Percentiles rank a stretch among this genome's conserved stretches.
Evolutionary conservation across 2,113 vertebrate species (phyloP).

Genomic region (Daubentonia madagascariensis): DNA sequence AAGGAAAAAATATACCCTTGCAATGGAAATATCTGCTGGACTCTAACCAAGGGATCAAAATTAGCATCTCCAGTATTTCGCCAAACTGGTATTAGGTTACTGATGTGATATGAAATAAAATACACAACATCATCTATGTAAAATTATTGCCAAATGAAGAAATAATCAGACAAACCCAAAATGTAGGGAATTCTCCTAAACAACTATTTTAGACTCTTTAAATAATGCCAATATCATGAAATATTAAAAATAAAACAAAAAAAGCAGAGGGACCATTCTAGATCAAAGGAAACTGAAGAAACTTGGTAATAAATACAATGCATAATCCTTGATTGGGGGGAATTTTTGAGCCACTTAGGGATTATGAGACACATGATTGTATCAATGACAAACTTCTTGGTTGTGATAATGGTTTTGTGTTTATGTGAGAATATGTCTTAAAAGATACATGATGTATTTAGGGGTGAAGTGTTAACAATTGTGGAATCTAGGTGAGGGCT

Average conservation of each 20-base stretch:
- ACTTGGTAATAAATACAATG: not conserved
- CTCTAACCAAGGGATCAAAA: not conserved
- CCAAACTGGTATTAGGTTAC: not conserved
- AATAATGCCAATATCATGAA: not conserved
- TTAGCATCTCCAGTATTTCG: not conserved
- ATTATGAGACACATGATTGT: not conserved
- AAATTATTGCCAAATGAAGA: not conserved
- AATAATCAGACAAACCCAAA: not conserved
- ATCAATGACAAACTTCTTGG: not conserved
- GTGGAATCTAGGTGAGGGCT: not conserved
- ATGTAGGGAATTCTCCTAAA: not conserved
- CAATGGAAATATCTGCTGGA: not conserved
- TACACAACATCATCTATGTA: not conserved
- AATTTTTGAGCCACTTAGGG: not conserved
- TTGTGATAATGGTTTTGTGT: not conserved
- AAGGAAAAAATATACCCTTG: not conserved
- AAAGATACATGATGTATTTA: not conserved
- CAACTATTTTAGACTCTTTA: not conserved
- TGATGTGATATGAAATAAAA: not conserved
- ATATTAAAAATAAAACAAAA: not conserved
- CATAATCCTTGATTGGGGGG: not conserved
- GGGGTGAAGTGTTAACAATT: not conserved
- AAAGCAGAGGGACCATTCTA: not conserved
- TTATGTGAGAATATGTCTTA: not conserved
- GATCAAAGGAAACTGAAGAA: not conserved